Percentiles rank a stretch among this genome's conserved stretches.
These are phyloP conservation scores for Alauda arvensis DNA, from an alignment of 2,797 vertebrate species.

Conservation along the genomic window DNA sequence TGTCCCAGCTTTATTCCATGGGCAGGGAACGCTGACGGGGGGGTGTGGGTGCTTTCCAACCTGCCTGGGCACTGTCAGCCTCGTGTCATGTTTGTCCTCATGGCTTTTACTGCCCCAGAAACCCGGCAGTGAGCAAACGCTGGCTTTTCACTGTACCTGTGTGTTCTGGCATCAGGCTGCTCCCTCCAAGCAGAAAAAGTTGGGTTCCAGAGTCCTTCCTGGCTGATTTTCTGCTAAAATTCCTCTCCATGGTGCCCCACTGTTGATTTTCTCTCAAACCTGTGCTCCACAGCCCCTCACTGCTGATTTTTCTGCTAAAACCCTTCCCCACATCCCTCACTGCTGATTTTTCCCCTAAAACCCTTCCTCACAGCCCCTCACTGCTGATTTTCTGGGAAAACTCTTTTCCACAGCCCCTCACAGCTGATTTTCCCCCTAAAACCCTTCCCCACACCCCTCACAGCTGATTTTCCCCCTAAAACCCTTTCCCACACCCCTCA, in stretches of 20 bases:
- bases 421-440: fast-evolving
- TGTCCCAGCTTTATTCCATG: not conserved
- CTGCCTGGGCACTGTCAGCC: not conserved
- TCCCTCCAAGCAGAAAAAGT: too few relatives aligned
- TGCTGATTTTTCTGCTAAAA: fast-evolving
- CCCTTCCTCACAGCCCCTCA: fast-evolving
- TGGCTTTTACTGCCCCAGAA: not conserved
- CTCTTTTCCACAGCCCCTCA: fast-evolving
- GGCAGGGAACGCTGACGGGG: fast-evolving
- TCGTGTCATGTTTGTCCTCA: fast-evolving
- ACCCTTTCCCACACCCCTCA: fast-evolving
- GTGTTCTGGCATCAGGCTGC: not conserved
- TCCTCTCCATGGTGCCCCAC: fast-evolving
- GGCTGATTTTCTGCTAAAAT: not conserved
- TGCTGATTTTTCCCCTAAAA: fast-evolving
- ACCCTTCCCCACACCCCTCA: fast-evolving
- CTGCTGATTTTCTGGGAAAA: fast-evolving
- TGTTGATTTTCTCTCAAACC: not conserved
- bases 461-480: fast-evolving
- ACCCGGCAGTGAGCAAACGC: not conserved
- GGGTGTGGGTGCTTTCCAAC: not conserved
- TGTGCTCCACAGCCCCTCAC: fast-evolving
- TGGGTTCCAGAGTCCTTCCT: not conserved
- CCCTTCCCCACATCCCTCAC: not conserved
- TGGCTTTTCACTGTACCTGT: not conserved